phyloP scores from a whole-genome alignment of 2,113 vertebrate genomes.

The Colaptes auratus region DNA sequence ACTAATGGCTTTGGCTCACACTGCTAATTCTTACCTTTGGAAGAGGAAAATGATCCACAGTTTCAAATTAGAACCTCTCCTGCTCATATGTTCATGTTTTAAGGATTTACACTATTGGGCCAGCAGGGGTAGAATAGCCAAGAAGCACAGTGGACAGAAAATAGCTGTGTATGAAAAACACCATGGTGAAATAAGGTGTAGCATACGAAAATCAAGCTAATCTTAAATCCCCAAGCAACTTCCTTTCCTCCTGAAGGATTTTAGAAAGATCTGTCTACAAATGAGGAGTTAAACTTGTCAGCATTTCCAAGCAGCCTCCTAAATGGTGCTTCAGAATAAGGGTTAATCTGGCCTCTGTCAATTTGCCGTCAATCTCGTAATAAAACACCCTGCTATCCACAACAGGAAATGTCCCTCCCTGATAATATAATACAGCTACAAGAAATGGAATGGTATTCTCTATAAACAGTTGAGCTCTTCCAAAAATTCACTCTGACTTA shows the following conservation, averaged over 20 bases:
- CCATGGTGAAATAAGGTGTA: not conserved
- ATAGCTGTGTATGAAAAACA: not conserved
- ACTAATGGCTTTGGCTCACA: not conserved
- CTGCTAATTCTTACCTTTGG: not conserved
- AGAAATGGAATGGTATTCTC: not conserved
- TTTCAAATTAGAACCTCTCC: not conserved
- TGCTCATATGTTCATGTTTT: not conserved
- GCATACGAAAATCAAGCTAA: not conserved
- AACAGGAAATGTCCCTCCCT: not conserved
- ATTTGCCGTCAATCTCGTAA: not conserved
- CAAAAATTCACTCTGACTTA: not conserved
- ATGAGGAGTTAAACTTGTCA: not conserved
- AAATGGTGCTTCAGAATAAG: not conserved
- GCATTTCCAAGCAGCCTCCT: not conserved
- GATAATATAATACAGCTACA: not conserved
- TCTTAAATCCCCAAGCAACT: not conserved
- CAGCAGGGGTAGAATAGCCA: not conserved
- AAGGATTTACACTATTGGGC: not conserved
- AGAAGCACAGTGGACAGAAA: not conserved
- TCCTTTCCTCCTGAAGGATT: not conserved
- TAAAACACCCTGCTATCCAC: not conserved
- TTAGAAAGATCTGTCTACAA: not conserved
- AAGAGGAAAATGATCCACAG: not conserved
- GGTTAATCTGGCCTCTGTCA: not conserved
- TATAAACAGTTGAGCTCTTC: not conserved